Evolutionary conservation across 2,797 vertebrate genomes (phyloP).

Genomic region (Neoniphon sammara): DNA sequence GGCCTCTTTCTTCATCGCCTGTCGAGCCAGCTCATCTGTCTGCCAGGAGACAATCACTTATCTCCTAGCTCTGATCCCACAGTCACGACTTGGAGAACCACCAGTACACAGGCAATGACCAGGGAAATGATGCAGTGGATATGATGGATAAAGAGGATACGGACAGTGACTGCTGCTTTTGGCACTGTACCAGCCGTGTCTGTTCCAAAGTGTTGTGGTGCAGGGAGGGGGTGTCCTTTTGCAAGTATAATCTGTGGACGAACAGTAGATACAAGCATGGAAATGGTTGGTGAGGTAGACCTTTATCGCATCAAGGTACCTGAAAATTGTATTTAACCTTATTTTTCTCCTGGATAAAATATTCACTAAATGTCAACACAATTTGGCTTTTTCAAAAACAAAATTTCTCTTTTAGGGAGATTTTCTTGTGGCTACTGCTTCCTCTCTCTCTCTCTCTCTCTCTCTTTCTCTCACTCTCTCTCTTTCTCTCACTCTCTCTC

Average conservation of each 20-base stretch:
- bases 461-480: too few relatives aligned
- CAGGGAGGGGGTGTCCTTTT: constrained; percentile 4
- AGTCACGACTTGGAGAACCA: constrained; percentile 66
- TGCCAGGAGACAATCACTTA: constrained; percentile 73
- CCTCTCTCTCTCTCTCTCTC: too few relatives aligned
- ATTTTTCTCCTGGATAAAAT: constrained; percentile 57
- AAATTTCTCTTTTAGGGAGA: constrained; percentile 62
- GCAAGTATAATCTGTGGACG: constrained; percentile 26
- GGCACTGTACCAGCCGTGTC: constrained; percentile 42
- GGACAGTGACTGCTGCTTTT: constrained; percentile 57
- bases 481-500: neutral
- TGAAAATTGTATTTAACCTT: constrained; percentile 65
- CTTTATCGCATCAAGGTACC: constrained; percentile 38
- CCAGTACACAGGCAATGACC: constrained; percentile 67
- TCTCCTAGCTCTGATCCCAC: constrained; percentile 62
- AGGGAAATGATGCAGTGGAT: constrained; percentile 68
- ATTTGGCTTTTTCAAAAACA: constrained; percentile 60
- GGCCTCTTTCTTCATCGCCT: constrained; percentile 61
- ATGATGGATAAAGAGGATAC: constrained; percentile 68
- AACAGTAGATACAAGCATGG: constrained; percentile 41
- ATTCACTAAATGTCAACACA: constrained; percentile 68
- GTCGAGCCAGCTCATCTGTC: constrained; percentile 60
- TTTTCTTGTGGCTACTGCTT: constrained; percentile 52
- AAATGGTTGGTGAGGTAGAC: constrained; percentile 43
- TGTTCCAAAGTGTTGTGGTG: constrained; percentile 23